phyloP scores from a whole-genome alignment of 2,888 invertebrate species.

The Cremastobaeus sp. region DNA sequence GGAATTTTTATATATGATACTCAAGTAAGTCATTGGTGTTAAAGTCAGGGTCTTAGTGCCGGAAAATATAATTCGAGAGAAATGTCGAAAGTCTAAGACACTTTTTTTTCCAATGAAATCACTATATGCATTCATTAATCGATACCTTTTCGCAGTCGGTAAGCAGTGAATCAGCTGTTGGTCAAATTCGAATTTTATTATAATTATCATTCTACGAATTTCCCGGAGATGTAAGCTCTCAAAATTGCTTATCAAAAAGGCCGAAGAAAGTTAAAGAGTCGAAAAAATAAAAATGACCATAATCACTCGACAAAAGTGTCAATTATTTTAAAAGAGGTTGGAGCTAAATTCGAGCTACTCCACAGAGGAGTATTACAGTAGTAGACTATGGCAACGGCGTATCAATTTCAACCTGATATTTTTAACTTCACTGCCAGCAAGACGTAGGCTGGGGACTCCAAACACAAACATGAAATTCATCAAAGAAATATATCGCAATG shows the following conservation, averaged over 20 bases:
- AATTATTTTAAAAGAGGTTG: constrained; percentile 38
- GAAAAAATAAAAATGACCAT: constrained; percentile 17
- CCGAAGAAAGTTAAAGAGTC: background rate
- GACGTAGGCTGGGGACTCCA: constrained; percentile 38
- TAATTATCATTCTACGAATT: no score
- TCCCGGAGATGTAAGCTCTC: background rate
- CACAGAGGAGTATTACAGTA: constrained; percentile 55
- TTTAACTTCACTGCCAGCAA: constrained; percentile 59
- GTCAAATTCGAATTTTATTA: no score
- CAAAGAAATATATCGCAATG: constrained; percentile 39
- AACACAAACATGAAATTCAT: constrained; percentile 58
- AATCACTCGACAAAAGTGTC: background rate
- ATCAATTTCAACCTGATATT: constrained; percentile 58
- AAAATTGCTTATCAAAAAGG: background rate
- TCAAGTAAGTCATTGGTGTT: no score
- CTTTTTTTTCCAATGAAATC: no score
- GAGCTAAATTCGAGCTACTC: constrained; percentile 47
- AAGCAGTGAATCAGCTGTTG: constrained; percentile 34
- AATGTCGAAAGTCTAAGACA: no score
- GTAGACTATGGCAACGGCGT: constrained; percentile 59
- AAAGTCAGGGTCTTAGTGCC: no score
- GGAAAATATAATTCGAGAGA: no score
- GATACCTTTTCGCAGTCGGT: constrained; percentile 42
- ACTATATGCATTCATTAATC: no score
- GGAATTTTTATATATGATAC: no score